Percentiles rank a stretch among this genome's conserved stretches.
phyloP scores from a whole-genome alignment of 2,113 vertebrate genomes.

The Hyperoodon ampullatus region DNA sequence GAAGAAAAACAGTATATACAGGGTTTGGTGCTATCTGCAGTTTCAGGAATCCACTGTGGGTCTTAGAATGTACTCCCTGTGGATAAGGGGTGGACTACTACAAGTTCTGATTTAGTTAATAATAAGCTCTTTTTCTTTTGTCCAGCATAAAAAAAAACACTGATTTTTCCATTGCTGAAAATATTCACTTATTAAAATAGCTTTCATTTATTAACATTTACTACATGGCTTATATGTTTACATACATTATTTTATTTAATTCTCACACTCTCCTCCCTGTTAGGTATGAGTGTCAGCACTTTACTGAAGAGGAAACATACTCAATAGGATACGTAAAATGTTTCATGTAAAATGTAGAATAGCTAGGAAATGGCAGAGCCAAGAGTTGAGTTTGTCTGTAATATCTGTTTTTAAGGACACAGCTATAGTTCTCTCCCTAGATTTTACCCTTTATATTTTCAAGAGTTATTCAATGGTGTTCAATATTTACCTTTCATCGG shows the following conservation, averaged over 20 bases:
- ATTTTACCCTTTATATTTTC: neutral
- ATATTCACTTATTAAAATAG: neutral
- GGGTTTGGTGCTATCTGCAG: neutral
- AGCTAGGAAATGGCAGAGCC: neutral
- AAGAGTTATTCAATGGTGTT: neutral
- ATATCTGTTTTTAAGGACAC: neutral
- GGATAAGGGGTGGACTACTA: neutral
- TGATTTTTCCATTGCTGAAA: neutral
- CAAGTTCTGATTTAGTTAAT: neutral
- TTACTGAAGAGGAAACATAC: neutral
- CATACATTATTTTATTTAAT: neutral
- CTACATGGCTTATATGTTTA: neutral
- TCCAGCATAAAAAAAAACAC: neutral
- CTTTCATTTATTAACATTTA: neutral
- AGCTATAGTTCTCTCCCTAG: neutral
- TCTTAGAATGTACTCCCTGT: neutral
- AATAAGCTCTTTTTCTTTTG: neutral
- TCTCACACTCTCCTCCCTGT: neutral
- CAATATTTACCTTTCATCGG: neutral
- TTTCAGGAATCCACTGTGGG: neutral
- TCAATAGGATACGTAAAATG: neutral
- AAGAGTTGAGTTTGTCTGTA: neutral
- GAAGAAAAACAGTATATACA: neutral
- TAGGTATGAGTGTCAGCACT: neutral
- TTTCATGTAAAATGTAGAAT: neutral